phyloP scores from a whole-genome alignment of 2,888 invertebrate species.

The Steinernema hermaphroditum region DNA sequence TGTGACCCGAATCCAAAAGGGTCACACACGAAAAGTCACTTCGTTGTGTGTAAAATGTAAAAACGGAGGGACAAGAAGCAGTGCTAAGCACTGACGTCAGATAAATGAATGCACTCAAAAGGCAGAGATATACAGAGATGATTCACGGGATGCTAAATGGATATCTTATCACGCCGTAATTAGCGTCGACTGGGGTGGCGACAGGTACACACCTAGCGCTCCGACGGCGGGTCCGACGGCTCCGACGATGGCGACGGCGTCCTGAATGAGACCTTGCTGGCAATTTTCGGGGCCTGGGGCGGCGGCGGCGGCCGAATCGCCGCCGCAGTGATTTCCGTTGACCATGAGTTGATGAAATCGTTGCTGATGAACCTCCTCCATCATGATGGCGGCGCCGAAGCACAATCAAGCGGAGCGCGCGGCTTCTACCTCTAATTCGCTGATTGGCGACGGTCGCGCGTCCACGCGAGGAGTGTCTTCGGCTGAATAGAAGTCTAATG shows the following conservation, averaged over 20 bases:
- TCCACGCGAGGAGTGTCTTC: background rate
- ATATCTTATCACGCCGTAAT: no score
- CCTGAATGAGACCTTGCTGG: constrained; percentile 42
- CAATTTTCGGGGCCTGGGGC: constrained; percentile 33
- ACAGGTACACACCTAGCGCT: constrained; percentile 18
- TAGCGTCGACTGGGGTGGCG: no score
- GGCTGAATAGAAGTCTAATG: constrained; percentile 28
- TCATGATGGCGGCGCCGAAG: constrained; percentile 22
- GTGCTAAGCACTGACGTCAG: no score
- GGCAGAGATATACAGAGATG: no score
- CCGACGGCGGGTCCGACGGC: constrained; percentile 13
- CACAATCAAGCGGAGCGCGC: constrained; percentile 21
- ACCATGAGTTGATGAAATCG: constrained; percentile 31
- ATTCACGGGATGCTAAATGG: no score
- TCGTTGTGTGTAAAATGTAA: no score
- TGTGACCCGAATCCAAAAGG: no score
- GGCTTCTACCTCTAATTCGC: constrained; percentile 28
- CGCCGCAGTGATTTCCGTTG: constrained; percentile 29
- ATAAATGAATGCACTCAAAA: no score
- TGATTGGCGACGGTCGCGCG: constrained; percentile 31
- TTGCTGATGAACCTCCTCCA: constrained; percentile 48
- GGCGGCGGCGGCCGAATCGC: constrained; percentile 30
- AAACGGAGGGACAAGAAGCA: no score
- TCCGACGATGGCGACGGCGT: constrained; percentile 36
- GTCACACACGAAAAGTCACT: no score